Evolutionary conservation across 1,140 invertebrate genomes (phyloP), one percentile per base, ranked within the genome.

Genomic region (Aphelenchoides fujianensis): DNA sequence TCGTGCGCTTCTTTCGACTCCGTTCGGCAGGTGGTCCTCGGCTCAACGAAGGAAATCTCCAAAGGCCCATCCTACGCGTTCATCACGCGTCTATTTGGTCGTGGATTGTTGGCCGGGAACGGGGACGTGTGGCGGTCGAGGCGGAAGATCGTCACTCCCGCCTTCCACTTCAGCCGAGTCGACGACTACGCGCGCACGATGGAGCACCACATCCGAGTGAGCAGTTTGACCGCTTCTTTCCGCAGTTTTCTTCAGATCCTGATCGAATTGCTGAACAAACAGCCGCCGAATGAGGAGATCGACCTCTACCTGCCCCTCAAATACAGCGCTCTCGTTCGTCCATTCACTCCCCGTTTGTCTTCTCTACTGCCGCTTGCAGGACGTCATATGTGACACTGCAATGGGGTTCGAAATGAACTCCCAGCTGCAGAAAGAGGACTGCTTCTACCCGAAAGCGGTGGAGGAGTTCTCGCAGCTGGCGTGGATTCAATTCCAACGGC

Each of bases 111-210:
- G 19, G 7, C 34, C 5, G 55, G 5, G 5, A 19, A 59, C 5
- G 55, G 55, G 34, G 55, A 59, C 7, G 27, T 16, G 7, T 59
- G 55, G 55, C 5, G 34, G 19, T 30, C 28, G 23, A 19, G 12
- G 19, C 28, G 55, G 19, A 59, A 59, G 55, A 59, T 59, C 27
- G 55, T 19, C 5, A 59, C 55, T 59, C 55, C 55, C 12, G 23
- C 55, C 12, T 59, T 59, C 55, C 55, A 59, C 34, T 59, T 59
- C 55, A 23, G 55, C 55, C 28, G 34, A 59, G 7, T 59, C 5
- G 55, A 59, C 7, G 55, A 59, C 12, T 59, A 59, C 34, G 55
- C 55, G 28, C 55, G 34, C 28, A 59, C 55, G 34, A 59, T 59
- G 5, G 55, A 59, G 12, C 34, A 59, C 19, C 55, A 59, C 19